A percentile compares a stretch with the other conserved stretches of the same genome.
phyloP scores from a whole-genome alignment of 2,797 vertebrate species.

The Amphiprion clarkii region DNA sequence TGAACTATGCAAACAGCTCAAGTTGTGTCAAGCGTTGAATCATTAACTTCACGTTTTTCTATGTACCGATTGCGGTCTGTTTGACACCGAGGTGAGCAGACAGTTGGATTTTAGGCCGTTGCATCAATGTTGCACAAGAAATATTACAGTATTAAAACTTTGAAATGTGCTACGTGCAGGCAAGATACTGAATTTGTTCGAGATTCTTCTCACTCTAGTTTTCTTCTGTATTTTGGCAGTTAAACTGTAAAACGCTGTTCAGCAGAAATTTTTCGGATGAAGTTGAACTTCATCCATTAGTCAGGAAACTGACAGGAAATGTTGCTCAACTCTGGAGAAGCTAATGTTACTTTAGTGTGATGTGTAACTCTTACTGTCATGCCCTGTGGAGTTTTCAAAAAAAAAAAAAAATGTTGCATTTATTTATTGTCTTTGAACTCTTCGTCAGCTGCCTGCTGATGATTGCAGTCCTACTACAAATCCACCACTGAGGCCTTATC shows the following conservation, averaged over 20 bases:
- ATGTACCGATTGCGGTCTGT: slow-evolving; percentile 18
- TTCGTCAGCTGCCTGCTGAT: too few relatives aligned
- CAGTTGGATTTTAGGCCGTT: not conserved
- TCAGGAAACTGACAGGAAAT: not conserved
- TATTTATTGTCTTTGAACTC: slow-evolving; percentile 72
- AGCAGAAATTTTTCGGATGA: slow-evolving; percentile 6
- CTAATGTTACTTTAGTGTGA: not conserved
- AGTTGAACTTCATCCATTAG: not conserved
- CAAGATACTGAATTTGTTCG: not conserved
- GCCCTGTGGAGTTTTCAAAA: not conserved
- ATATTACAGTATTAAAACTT: slow-evolving; percentile 5
- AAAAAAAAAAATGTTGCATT: not conserved
- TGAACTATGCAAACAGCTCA: slow-evolving; percentile 12
- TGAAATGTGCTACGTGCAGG: not conserved
- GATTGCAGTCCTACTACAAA: too few relatives aligned
- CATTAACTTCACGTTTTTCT: not conserved
- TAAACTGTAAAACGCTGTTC: not conserved
- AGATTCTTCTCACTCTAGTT: not conserved
- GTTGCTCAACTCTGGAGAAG: not conserved
- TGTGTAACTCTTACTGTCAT: not conserved
- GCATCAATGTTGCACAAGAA: not conserved
- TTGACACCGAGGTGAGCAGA: slow-evolving; percentile 13
- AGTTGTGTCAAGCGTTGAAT: slow-evolving; percentile 33
- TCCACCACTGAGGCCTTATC: too few relatives aligned
- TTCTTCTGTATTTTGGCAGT: not conserved